Evolutionary conservation across 2,888 invertebrate species (phyloP), one percentile per base, ranked within the genome.

Genomic region (Sturmia bella): DNA sequence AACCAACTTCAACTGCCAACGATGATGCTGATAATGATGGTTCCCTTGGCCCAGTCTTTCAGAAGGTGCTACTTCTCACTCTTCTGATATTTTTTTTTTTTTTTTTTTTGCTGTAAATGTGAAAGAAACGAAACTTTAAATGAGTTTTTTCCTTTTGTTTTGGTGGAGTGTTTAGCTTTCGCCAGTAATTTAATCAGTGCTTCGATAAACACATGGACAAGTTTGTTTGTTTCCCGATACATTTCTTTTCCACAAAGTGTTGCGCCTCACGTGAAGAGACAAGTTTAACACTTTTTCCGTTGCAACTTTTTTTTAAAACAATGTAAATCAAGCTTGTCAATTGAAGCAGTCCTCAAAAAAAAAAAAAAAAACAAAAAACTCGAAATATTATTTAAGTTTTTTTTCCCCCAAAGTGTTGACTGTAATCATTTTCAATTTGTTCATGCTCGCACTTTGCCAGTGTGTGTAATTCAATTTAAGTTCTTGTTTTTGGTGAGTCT

Each of bases 371-470:
- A 24, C 27, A 54, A 68, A 52, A 41, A 61, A 50, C 15, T 56
- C 57, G 64, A 54, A 43, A 17, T 9, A 54, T 21, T 21, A 37
- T 39, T 39, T 37, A 17, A 48, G 27, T 4, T 21, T 15, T 56
- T 9, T 15, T 13, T 41, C 5, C 27, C 41, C 50, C 15, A 3
- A 54, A 24, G 69, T 80, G 76, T 81, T 56, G 68, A 17, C 24
- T 11, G 73, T 64, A 78, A 82, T 82, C 57, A 82, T 74, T 73
- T 74, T 52, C 73, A 78, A 82, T 78, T 82, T 82, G 78, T 82
- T 78, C 70, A 7, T 32, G 9, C 7, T 32, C 32, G 64, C 52
- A 50, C 78, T 82, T 78, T 54, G 27, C 24, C 21, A 66, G 54
- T 59, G 48, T 39, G 61, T 64, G 24, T 57, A 70, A 64, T 74